Conservation (phyloP, 2,797 vertebrate species). For the Diplodus sargus region DNA sequence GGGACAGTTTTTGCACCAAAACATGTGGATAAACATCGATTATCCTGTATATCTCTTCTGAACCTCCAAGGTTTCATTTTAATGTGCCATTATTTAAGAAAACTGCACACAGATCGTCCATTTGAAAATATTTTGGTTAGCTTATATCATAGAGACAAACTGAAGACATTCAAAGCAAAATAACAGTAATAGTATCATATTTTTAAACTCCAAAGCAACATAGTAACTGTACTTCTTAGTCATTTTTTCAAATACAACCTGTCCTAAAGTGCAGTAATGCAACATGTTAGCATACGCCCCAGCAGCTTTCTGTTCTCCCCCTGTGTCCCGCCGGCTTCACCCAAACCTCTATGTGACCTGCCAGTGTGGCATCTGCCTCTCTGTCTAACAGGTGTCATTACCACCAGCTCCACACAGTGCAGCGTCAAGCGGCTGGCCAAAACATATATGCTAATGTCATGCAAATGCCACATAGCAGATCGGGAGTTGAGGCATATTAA, state of each 20-base stretch:
- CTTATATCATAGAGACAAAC: too few relatives aligned
- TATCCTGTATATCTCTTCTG: too few relatives aligned
- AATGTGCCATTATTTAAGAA: too few relatives aligned
- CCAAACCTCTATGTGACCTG: slow-evolving; percentile 35
- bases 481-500: slow-evolving; percentile 73
- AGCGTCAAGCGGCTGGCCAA: slow-evolving; percentile 46
- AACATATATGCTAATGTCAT: slow-evolving; percentile 74
- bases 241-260: background rate
- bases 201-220: too few relatives aligned
- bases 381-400: slow-evolving; percentile 68
- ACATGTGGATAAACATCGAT: too few relatives aligned
- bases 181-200: too few relatives aligned
- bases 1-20: too few relatives aligned
- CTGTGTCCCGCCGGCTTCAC: slow-evolving; percentile 2
- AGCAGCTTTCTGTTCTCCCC: background rate
- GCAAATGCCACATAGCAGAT: slow-evolving; percentile 72
- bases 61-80: too few relatives aligned
- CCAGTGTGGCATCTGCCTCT: slow-evolving; percentile 55
- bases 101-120: too few relatives aligned
- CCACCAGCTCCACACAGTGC: slow-evolving; percentile 42
- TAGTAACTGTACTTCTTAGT: too few relatives aligned
- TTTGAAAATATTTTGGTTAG: too few relatives aligned
- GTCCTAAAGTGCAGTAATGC: background rate
- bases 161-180: too few relatives aligned
- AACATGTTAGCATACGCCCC: background rate